Evolutionary conservation across 2,888 invertebrate species (phyloP), one percentile per base, ranked within the genome.

Genomic region (Aradus depressus): DNA sequence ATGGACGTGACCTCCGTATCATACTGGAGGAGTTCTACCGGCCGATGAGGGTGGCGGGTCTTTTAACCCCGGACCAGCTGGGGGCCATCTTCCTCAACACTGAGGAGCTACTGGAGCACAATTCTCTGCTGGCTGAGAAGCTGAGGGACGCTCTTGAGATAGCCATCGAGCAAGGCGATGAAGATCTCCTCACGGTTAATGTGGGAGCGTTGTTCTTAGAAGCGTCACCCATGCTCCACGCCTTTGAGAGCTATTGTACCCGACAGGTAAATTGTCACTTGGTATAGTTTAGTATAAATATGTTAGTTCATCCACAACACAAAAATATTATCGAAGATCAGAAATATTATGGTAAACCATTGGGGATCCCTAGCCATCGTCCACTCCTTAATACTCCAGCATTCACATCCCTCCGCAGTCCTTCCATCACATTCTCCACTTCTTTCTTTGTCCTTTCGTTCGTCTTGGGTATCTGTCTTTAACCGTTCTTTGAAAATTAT

Each of bases 191-290:
- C 55, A 87, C 86, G 34, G 89, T 93, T 26, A 88, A 90, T 67
- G 84, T 93, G 58, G 95, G 93, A 2, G 84, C 84, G 68, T 77
- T 92, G 61, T 84, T 96, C 66, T 71, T 92, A 59, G 90, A 93
- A 65, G 88, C 90, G 25, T 83, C 87, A 53, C 84, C 85, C 50
- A 92, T 95, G 92, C 74, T 96, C 60, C 84, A 89, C 64, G 90
- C 90, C 31, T 96, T 95, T 68, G 92, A 93, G 70, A 87, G 84
- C 47, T 96, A 95, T 67, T 95, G 95, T 68, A 85, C 93, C 28
- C 79, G 91, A 59, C 93, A 75, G 69, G 73, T 72, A 38, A 16
- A 28, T 44, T 37, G 14, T 10, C 28, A 37, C 6, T 14, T 37
- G n/a, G 6, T 37, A 12, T 10, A n/a, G 6, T 10, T 37, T 37